Conservation (phyloP, 2,113 vertebrate genomes). For the Phyllostomus hastatus region DNA sequence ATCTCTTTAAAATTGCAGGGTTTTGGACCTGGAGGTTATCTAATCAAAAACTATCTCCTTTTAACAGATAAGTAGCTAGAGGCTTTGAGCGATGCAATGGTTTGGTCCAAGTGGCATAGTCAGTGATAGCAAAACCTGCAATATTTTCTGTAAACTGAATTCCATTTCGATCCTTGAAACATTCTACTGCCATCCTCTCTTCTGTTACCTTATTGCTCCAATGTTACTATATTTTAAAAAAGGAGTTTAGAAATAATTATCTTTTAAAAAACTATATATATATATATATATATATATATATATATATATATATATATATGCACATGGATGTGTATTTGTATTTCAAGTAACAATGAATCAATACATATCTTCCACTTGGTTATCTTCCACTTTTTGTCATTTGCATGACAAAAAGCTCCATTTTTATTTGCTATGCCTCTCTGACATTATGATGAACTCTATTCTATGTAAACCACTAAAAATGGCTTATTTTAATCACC, state of each 20-base stretch:
- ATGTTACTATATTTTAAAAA: not conserved
- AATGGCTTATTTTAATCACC: not conserved
- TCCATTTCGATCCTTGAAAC: not conserved
- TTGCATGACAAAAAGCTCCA: slow-evolving; percentile 27
- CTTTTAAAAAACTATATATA: not conserved
- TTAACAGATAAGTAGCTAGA: not conserved
- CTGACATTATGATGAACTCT: slow-evolving; percentile 26
- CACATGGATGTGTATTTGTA: not conserved
- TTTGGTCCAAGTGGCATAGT: not conserved
- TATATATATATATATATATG: not conserved
- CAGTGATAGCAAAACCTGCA: not conserved
- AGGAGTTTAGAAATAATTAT: not conserved
- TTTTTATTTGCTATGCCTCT: slow-evolving; percentile 21
- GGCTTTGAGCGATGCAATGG: not conserved
- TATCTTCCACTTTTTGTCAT: not conserved
- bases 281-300: not conserved
- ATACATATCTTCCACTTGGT: not conserved
- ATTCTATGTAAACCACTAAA: slow-evolving; percentile 13
- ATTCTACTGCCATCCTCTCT: not conserved
- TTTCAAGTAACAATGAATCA: slow-evolving; percentile 45
- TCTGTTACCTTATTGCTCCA: not conserved
- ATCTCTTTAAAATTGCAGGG: not conserved
- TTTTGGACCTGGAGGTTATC: not conserved
- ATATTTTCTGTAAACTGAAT: not conserved
- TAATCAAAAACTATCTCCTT: not conserved